Evolutionary conservation across 2,113 vertebrate species (phyloP).

Genomic region (Eulacestoma nigropectus): DNA sequence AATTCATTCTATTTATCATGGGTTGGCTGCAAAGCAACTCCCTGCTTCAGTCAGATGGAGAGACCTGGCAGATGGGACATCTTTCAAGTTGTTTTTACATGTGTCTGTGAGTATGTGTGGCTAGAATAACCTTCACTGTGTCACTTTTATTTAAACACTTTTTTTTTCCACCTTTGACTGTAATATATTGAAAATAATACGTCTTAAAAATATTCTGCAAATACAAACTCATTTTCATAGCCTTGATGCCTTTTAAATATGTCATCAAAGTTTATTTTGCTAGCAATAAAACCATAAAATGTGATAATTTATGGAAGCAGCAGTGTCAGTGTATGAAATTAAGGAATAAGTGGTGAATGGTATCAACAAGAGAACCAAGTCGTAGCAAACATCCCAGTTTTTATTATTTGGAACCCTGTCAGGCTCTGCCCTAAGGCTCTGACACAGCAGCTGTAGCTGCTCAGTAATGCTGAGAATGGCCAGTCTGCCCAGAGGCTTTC

Average conservation of each 20-base stretch:
- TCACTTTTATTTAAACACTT: slow-evolving; percentile 13
- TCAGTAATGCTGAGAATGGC: neutral
- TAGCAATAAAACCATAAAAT: slow-evolving; percentile 13
- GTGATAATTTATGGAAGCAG: slow-evolving; percentile 48
- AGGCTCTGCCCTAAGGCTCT: neutral
- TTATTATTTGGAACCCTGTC: neutral
- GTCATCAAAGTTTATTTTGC: slow-evolving; percentile 11
- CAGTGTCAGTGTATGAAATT: neutral
- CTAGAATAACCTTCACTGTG: slow-evolving; percentile 43
- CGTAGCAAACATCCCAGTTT: neutral
- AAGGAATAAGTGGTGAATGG: neutral
- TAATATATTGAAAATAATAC: slow-evolving; percentile 9
- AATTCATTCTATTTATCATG: slow-evolving; percentile 50
- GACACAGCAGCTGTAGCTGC: neutral
- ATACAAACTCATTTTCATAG: slow-evolving; percentile 28
- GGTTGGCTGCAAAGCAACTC: slow-evolving; percentile 32
- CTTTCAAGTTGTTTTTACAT: slow-evolving; percentile 46
- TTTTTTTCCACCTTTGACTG: neutral
- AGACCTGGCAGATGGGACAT: slow-evolving; percentile 48
- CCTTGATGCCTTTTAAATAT: slow-evolving; percentile 4
- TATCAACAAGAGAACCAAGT: neutral
- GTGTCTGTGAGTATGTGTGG: slow-evolving; percentile 16
- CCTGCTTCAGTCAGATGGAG: slow-evolving; percentile 18
- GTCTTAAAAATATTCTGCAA: neutral
- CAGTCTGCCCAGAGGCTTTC: neutral